Base-by-base conservation (phyloP, 2,113 vertebrate species). In the Aegotheles bennettii region DNA sequence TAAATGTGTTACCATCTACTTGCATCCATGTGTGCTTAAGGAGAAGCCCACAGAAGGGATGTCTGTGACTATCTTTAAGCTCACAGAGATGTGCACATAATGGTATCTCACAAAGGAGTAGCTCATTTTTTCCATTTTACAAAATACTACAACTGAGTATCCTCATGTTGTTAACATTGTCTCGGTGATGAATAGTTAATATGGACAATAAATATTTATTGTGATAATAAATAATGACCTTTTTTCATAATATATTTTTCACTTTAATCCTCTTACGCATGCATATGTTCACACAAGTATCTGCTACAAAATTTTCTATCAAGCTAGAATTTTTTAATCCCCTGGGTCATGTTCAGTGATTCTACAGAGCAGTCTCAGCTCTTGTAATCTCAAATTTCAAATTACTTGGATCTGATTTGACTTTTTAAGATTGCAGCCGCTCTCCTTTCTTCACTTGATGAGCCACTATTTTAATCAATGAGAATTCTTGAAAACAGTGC, bases 11-110 rank as follows among this genome's bases (percentile, higher is more conserved):
- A 67, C 14, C 16, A 20, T 53, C 3, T 71, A 14, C 11, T 31
- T 78, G 10, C 23, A 7, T 7, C 7, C 68, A 76, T 40, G 12
- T 38, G 13, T 57, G 20, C 28, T 61, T 7, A 48, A 73, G 61
- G 6, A 93, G 35, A 88, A 68, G 8, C 5, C 11, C 31, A 20
- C 18, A 61, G 16, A 1, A 1, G 10, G 7, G 5, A 15, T 43
- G 9, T 50, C 33, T 84, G n/a, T 45, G 56, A 11, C 42, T 53
- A 15, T 14, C 12, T 19, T 9, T 45, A 47, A 67, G 17, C 7
- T 51, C 11, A 80, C 7, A 73, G 25, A 91, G 4, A 17, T 1
- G 8, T 7, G 5, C 5, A 13, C 0, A 0, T 21, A 42, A 61
- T 70, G 2, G 2, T 59, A 24, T 61, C 81, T 89, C 59, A 35